Percentiles rank a stretch among this genome's conserved stretches.
These are phyloP conservation scores for Enteromius radiatus DNA, from an alignment of 2,797 vertebrate species.

Conservation along the genomic window DNA sequence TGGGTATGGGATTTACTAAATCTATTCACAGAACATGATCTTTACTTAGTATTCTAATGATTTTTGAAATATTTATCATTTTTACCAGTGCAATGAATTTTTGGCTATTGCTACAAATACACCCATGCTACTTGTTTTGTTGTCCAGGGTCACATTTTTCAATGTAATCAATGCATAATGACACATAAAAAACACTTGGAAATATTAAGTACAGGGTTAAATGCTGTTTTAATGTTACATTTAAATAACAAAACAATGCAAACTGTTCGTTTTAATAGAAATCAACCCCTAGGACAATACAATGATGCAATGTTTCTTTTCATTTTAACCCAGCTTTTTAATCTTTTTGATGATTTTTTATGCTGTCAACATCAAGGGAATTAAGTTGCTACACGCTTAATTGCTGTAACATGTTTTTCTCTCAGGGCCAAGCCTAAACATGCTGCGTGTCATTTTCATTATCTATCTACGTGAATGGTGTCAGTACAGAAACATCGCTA, in stretches of 20 bases:
- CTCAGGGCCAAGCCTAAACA: conserved; percentile 54
- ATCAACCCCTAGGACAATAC: neutral
- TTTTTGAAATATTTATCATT: too few species aligned
- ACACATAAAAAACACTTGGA: neutral
- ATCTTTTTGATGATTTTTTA: conserved; percentile 5
- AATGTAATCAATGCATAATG: neutral
- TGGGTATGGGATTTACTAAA: too few species aligned
- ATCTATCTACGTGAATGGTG: conserved; percentile 68
- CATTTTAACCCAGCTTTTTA: neutral
- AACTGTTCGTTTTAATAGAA: neutral
- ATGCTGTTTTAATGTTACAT: neutral
- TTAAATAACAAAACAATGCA: neutral
- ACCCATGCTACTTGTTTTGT: too few species aligned
- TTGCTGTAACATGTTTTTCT: conserved; percentile 59
- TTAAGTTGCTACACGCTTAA: conserved; percentile 63
- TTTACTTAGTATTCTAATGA: too few species aligned
- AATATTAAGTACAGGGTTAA: neutral
- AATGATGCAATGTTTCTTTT: neutral
- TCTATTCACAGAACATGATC: too few species aligned
- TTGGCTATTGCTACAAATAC: too few species aligned
- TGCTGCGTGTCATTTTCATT: conserved; percentile 57
- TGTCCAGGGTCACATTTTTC: neutral
- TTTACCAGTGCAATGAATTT: too few species aligned
- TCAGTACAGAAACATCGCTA: conserved; percentile 64
- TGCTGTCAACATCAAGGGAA: conserved; percentile 63